Evolutionary conservation across 2,888 invertebrate genomes (phyloP).

Genomic region (Iphiclides podalirius): DNA sequence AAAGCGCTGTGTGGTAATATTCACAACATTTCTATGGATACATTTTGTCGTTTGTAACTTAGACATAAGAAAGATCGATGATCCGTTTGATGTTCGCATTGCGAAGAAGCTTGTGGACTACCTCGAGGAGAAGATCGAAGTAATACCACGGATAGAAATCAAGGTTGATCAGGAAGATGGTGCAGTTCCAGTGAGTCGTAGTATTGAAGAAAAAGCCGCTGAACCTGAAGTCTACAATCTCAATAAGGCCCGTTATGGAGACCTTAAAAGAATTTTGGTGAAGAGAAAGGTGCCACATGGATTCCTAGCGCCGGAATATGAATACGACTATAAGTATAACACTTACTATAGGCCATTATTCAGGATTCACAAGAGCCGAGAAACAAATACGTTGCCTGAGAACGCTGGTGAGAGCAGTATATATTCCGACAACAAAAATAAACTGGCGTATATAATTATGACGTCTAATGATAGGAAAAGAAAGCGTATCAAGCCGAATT

Average conservation of each 20-base stretch:
- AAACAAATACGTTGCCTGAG: neutral
- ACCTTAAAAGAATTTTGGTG: neutral
- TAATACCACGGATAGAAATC: neutral
- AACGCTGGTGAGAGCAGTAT: neutral
- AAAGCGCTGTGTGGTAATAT: neutral
- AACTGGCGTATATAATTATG: neutral
- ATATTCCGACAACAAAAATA: neutral
- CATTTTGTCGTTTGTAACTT: neutral
- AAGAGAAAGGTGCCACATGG: constrained; percentile 6
- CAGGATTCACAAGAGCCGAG: constrained; percentile 11
- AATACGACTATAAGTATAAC: neutral
- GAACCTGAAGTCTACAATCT: neutral
- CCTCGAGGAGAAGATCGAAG: constrained; percentile 1
- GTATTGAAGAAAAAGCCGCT: neutral
- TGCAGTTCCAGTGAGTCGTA: neutral
- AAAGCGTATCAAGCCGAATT: no score
- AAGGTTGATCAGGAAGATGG: neutral
- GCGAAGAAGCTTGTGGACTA: constrained; percentile 14
- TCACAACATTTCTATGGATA: neutral
- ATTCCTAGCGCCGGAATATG: neutral
- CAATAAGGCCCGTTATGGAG: neutral
- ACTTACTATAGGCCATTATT: constrained; percentile 6
- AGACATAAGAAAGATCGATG: constrained; percentile 4
- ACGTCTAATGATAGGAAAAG: no score
- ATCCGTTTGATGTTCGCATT: constrained; percentile 1